Base-by-base conservation (phyloP, 2,797 vertebrate genomes). In the Lophius americanus region DNA sequence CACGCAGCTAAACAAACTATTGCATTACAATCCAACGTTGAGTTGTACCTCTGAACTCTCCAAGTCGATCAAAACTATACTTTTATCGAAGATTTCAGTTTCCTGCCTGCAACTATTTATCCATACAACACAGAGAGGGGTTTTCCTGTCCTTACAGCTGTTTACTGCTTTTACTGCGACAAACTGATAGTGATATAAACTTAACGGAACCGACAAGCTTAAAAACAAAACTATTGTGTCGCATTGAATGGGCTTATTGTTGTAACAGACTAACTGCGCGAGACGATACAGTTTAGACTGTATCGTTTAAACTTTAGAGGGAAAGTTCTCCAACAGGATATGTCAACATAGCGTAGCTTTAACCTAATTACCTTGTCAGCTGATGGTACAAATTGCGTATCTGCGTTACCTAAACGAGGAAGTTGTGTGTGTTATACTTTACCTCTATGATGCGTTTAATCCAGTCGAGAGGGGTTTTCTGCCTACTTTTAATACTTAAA, bases 131-230 rank as follows among this genome's bases (percentile, higher is more conserved):
- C 11, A 38, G 50, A 58, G 59, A 35, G 51, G 58, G 33, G 44
- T 10, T 44, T 10, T 42, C 51, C 13, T 51, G 12, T 11, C 10
- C 5, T 33, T 44, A 60, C 77, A 77, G 79, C 70, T 84, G 78
- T 59, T 64, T 4, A 9, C 32, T 32, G 1, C 10, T 44, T 36
- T 62, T 35, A 51, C 23, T 9, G 1, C 33, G 7, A 52, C 7
- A 4, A 5, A 6, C 23, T 0, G 1, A 5, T 1, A 1, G 1
- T 54, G 23, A 49, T 23, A 8, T 14, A 14, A 43, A 9, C 11
- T 35, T 9, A 13, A 2, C 1, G 3, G 0, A 43, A 33, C 6
- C 42, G 4, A 7, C 9, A 1, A 46, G 4, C 6, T 36, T 3
- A 36, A 33, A 13, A 32, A 35, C 3, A 7, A 13, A 43, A 54